These are phyloP conservation scores for Parauchenoglanis ngamensis DNA, from an alignment of 2,797 vertebrate genomes.

Conservation along the genomic window DNA sequence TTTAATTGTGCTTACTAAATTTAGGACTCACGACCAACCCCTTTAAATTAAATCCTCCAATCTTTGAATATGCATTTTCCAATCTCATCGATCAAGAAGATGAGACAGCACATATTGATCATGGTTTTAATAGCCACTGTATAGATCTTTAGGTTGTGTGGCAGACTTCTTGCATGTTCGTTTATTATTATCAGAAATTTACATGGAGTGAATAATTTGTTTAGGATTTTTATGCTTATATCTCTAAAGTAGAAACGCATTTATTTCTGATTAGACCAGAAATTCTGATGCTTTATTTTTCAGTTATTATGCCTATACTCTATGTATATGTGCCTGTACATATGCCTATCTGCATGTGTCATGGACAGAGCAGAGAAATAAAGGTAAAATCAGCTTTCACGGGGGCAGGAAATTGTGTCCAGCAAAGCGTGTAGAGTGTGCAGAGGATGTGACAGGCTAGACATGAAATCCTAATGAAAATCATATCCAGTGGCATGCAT, in stretches of 20 bases:
- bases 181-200: neutral
- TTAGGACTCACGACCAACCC: neutral
- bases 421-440: conserved; percentile 72
- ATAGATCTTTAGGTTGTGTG: neutral
- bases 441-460: conserved; percentile 72
- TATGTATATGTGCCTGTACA: neutral
- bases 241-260: neutral
- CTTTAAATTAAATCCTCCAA: neutral
- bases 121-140: neutral
- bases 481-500: conserved; percentile 69
- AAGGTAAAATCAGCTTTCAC: conserved; percentile 58
- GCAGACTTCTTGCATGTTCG: neutral
- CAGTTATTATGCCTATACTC: neutral
- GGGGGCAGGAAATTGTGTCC: conserved; percentile 76
- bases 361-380: conserved; percentile 56
- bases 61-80: neutral
- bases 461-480: conserved; percentile 80
- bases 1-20: neutral
- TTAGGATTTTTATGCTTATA: neutral
- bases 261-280: neutral
- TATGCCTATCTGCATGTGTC: conserved; percentile 40
- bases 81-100: neutral
- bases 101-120: neutral
- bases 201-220: neutral
- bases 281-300: neutral